These are phyloP conservation scores for Lophotis ruficrista DNA, from an alignment of 2,113 vertebrate genomes.

Conservation along the genomic window DNA sequence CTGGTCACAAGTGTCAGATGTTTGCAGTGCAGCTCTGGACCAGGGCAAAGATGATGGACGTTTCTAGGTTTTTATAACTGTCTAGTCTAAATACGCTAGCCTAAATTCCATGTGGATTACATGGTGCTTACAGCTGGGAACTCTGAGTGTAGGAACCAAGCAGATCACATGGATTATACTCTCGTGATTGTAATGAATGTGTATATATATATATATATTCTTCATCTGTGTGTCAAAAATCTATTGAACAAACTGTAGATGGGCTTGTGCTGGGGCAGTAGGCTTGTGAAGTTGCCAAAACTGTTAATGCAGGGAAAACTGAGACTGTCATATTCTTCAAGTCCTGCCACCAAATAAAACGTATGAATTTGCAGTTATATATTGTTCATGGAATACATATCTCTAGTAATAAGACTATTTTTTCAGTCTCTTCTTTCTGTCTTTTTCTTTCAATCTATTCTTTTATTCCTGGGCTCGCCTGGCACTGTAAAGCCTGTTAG, in stretches of 20 bases:
- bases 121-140: not conserved
- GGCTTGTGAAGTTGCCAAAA: not conserved
- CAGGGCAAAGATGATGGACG: not conserved
- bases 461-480: not conserved
- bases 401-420: not conserved
- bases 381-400: rapidly evolving
- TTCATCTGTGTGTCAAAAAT: rapidly evolving
- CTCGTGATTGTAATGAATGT: not conserved
- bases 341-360: not conserved
- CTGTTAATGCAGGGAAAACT: not conserved
- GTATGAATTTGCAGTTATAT: not conserved
- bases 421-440: not conserved
- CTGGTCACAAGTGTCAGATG: not conserved
- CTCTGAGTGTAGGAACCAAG: not conserved
- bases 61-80: not conserved
- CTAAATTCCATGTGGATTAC: not conserved
- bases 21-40: not conserved
- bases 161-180: not conserved
- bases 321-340: not conserved
- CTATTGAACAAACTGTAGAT: not conserved
- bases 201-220: not conserved
- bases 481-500: not conserved
- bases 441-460: not conserved
- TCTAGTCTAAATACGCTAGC: not conserved
- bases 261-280: not conserved